phyloP scores from a whole-genome alignment of 2,113 vertebrate species.

The Paracyprichromis sp. region DNA sequence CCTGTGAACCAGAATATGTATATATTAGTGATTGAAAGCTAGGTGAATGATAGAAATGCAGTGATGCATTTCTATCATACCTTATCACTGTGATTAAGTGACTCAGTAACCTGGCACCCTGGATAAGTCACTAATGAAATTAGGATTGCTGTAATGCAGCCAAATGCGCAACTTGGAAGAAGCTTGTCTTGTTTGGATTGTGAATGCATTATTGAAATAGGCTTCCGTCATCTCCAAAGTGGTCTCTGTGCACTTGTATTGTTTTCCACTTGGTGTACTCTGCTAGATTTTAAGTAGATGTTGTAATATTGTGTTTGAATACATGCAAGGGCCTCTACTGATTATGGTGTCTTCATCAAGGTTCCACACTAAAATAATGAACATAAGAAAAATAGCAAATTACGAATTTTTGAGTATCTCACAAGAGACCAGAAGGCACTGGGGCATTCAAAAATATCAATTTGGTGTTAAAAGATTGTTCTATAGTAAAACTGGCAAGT shows the following conservation, averaged over 20 bases:
- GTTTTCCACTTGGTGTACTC: background rate
- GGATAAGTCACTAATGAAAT: conserved; percentile 46
- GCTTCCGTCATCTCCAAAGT: conserved; percentile 33
- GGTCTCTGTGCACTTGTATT: conserved; percentile 9
- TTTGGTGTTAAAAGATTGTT: background rate
- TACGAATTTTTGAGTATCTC: background rate
- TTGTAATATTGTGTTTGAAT: conserved; percentile 18
- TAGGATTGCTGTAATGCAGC: conserved; percentile 10
- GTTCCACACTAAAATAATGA: background rate
- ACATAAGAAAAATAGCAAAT: background rate
- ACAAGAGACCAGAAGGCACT: background rate
- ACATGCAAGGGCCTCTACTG: background rate
- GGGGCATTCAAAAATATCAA: background rate
- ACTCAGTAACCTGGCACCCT: conserved; percentile 31
- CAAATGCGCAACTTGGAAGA: conserved; percentile 38
- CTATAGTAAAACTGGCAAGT: background rate
- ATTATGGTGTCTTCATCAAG: background rate
- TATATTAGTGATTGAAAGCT: background rate
- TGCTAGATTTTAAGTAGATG: conserved; percentile 8
- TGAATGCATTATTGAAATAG: conserved; percentile 55
- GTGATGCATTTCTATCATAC: background rate
- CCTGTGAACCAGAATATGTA: background rate
- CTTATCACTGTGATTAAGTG: conserved; percentile 25
- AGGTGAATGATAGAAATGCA: conserved; percentile 14
- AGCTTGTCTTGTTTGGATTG: background rate